Percentiles rank a stretch among this genome's conserved stretches.
Evolutionary conservation across 2,797 vertebrate species (phyloP).

Genomic region (Mallotus villosus): DNA sequence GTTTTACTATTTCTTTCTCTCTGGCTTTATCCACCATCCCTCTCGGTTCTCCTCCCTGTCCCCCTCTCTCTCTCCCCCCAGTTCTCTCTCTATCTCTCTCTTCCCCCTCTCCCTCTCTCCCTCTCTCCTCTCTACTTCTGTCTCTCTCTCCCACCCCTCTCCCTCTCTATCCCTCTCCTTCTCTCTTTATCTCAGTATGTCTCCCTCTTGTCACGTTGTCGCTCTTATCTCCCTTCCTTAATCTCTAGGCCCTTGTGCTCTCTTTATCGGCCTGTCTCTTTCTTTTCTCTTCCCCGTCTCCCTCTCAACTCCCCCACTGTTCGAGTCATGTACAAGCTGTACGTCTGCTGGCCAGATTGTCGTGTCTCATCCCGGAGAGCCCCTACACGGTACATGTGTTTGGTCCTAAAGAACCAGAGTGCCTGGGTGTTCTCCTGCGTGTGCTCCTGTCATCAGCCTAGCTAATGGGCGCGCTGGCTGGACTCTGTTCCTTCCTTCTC

Average conservation of each 20-base stretch:
- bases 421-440: no score
- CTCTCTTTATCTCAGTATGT: not conserved
- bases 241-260: no score
- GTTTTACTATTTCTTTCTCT: not conserved
- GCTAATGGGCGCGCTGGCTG: no score
- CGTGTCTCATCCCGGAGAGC: no score
- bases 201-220: not conserved
- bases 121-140: no score
- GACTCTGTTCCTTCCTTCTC: no score
- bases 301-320: not conserved
- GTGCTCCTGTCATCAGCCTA: no score
- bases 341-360: no score
- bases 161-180: no score
- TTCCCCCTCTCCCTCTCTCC: not conserved
- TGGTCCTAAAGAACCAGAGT: no score
- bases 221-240: not conserved
- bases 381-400: no score
- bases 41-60: not conserved
- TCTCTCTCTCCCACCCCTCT: not conserved
- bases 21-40: not conserved
- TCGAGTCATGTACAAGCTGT: no score
- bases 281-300: not conserved
- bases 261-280: not conserved
- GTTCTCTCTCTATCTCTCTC: not conserved
- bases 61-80: not conserved